Evolutionary conservation across 2,888 invertebrate species (phyloP).

Genomic region (Scaeva pyrastri): DNA sequence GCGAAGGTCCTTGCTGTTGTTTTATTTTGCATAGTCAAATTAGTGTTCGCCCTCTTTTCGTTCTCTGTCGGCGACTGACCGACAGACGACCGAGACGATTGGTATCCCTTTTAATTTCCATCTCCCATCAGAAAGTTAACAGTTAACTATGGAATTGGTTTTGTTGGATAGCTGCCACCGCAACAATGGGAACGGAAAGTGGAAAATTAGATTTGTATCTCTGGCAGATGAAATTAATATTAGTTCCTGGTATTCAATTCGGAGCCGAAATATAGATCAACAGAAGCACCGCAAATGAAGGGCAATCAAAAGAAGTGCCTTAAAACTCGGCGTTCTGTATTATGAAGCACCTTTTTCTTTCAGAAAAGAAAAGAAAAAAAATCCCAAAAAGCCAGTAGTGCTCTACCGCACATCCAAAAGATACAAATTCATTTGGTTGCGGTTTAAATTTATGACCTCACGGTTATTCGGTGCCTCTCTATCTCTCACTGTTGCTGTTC

Average conservation of each 20-base stretch:
- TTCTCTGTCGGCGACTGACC: background rate
- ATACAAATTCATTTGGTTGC: conserved; percentile 74
- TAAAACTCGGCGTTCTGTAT: conserved; percentile 56
- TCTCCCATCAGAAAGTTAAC: conserved; percentile 27
- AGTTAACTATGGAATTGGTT: conserved; percentile 45
- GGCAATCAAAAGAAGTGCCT: conserved; percentile 34
- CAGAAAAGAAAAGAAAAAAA: background rate
- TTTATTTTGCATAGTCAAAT: conserved; percentile 72
- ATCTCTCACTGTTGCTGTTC: background rate
- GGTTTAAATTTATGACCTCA: conserved; percentile 67
- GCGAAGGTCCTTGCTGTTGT: conserved; percentile 65
- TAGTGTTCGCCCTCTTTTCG: conserved; percentile 59
- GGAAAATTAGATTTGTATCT: conserved; percentile 58
- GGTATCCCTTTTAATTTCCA: conserved; percentile 61
- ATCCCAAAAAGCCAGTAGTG: conserved; percentile 58
- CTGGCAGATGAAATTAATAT: conserved; percentile 55
- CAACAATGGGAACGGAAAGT: conserved; percentile 35
- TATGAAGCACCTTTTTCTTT: background rate
- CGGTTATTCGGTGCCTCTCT: conserved; percentile 16
- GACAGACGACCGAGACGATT: background rate
- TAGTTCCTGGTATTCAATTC: conserved; percentile 76
- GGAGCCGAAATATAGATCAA: conserved; percentile 24
- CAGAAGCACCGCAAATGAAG: conserved; percentile 58
- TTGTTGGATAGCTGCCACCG: conserved; percentile 1
- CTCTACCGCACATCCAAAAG: conserved; percentile 55